Evolutionary conservation across 1,140 invertebrate genomes (phyloP), one percentile per base, ranked within the genome.

Genomic region (Eufriesea mexicana): DNA sequence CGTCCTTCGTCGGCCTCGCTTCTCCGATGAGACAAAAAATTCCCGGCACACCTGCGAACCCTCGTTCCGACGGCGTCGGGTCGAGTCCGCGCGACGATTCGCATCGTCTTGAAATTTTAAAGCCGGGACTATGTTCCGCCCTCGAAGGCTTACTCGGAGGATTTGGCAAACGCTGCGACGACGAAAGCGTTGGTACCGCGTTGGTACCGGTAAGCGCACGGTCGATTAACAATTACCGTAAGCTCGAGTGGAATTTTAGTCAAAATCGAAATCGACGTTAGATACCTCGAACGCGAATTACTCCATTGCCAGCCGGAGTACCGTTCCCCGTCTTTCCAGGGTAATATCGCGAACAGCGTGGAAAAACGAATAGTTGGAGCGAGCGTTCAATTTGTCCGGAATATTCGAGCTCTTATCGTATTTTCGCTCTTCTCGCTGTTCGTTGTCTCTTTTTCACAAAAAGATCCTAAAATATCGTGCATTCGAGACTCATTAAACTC

Each of bases 401-500:
- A 12, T 18, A 42, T 67, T n/a, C 12, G 42, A 76, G 28, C 0
- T 16, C 14, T 42, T 64, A 20, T 25, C 45, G 6, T 25, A 8
- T 67, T 12, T 14, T 45, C 47, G 28, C 7, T 28, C 55, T 6
- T 51, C 28, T 20, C 47, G 51, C n/a, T 25, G 16, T 28, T 61
- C 6, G 10, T 2, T 20, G 0, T 9, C 23, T 12, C 55, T 61
- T 61, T 20, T 8, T 16, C 5, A 9, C n/a, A 61, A 71, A 71
- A 72, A 45, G 12, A 35, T 25, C n/a, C 16, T n/a, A 6, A 45
- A 5, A 35, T 81, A 71, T 66, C n/a, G n/a, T 1, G 28, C 28
- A 14, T 12, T 64, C 78, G 70, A 23, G 70, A 73, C 35, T 70
- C 47, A 42, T 80, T 80, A 80, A 74, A 20, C 25, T 18, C 4